These are phyloP conservation scores for Micromussa lordhowensis DNA, from an alignment of 92 coral and sea anemone genomes.

Conservation along the genomic window DNA sequence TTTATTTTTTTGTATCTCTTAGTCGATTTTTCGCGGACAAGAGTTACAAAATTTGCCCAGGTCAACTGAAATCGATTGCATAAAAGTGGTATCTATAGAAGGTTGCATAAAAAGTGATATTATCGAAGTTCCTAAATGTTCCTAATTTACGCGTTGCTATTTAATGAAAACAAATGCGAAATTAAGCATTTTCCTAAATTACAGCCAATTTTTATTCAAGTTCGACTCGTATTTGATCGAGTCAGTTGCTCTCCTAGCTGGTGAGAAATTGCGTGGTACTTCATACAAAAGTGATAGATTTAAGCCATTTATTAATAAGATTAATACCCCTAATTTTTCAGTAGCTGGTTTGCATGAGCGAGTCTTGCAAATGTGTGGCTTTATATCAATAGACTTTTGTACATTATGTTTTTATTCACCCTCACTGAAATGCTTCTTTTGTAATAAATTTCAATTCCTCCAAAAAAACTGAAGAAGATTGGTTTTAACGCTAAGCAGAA, in stretches of 20 bases:
- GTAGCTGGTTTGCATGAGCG: background rate
- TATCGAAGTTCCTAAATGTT: background rate
- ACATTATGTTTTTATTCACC: too few relatives aligned
- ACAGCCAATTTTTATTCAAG: background rate
- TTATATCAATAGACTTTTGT: too few relatives aligned
- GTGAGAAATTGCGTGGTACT: background rate
- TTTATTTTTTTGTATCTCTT: too few relatives aligned
- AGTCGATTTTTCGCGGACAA: too few relatives aligned
- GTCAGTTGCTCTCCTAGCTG: background rate
- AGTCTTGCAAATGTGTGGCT: background rate
- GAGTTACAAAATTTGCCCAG: background rate
- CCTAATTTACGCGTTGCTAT: constrained; percentile 11
- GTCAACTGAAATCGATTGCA: background rate
- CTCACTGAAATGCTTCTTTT: background rate
- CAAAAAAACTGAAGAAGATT: background rate
- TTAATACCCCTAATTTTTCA: too few relatives aligned
- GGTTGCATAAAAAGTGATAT: background rate
- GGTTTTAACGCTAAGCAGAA: background rate
- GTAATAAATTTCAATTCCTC: background rate
- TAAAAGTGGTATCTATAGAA: background rate
- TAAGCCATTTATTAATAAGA: too few relatives aligned
- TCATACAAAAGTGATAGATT: too few relatives aligned
- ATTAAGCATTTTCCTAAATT: background rate
- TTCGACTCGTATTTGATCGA: background rate
- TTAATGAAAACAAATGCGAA: background rate